A percentile compares a stretch with the other conserved stretches of the same genome.
These are phyloP conservation scores for Mesoligia furuncula DNA, from an alignment of 2,888 invertebrate species.

Conservation along the genomic window DNA sequence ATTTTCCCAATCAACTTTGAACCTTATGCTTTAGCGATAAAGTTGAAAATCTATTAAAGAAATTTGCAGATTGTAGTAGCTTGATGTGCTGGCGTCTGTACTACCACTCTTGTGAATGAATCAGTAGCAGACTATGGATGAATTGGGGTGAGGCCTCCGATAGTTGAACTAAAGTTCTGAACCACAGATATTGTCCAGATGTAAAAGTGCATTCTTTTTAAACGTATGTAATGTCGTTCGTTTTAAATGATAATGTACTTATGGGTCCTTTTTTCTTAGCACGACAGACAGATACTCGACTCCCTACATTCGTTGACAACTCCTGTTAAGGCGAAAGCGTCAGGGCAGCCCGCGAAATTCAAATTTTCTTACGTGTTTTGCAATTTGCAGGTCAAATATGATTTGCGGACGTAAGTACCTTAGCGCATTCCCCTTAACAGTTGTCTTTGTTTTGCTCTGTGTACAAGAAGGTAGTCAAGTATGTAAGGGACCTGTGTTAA, in stretches of 20 bases:
- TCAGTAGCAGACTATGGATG: not conserved
- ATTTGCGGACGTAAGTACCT: not conserved
- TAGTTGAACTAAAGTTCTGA: not conserved
- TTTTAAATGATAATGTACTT: not conserved
- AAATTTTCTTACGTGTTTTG: not conserved
- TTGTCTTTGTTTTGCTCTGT: not conserved
- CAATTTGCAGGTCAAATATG: not conserved
- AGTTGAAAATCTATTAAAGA: no score
- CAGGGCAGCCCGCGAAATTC: not conserved
- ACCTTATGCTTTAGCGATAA: no score
- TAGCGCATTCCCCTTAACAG: not conserved
- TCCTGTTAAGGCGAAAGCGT: not conserved
- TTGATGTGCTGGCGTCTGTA: no score
- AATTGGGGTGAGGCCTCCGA: not conserved
- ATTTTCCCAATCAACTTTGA: no score
- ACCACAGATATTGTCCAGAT: not conserved
- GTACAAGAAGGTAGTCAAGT: conserved; percentile 3
- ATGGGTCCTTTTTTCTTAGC: conserved; percentile 8
- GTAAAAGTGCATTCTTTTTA: not conserved
- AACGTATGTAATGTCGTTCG: not conserved
- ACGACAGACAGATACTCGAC: conserved; percentile 23
- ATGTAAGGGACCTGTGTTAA: conserved; percentile 15
- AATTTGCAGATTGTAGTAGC: no score
- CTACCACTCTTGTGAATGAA: not conserved
- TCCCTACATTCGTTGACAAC: not conserved